Conservation (phyloP, 2,888 invertebrate species). For the Thereva nobilitata region DNA sequence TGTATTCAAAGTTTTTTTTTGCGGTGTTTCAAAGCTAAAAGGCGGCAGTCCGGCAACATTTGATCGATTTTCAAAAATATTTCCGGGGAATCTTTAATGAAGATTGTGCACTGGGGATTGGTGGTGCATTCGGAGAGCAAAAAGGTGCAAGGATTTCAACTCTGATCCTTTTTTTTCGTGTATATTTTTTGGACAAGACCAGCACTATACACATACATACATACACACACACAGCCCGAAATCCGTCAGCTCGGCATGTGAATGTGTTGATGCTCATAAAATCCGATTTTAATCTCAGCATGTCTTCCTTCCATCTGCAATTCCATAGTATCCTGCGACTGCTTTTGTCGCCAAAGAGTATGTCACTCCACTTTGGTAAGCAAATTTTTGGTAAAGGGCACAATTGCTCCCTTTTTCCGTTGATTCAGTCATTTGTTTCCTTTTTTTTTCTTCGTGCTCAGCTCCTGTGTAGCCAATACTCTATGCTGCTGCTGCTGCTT, state of each 20-base stretch:
- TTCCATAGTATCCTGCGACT: slow-evolving; percentile 12
- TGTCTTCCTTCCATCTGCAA: slow-evolving; percentile 33
- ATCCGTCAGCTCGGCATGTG: slow-evolving; percentile 14
- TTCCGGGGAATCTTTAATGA: too few relatives aligned
- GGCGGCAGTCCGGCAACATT: too few relatives aligned
- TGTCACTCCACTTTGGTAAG: slow-evolving; percentile 32
- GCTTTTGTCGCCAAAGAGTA: slow-evolving; percentile 32
- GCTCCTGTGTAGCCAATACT: slow-evolving; percentile 2
- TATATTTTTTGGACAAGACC: too few relatives aligned
- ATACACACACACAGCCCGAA: neutral
- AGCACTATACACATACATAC: too few relatives aligned
- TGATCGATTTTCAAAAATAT: too few relatives aligned
- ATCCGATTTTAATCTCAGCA: slow-evolving; percentile 33
- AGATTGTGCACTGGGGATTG: too few relatives aligned
- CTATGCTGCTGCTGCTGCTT: slow-evolving; percentile 15
- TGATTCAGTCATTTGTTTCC: slow-evolving; percentile 36
- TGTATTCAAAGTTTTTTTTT: too few relatives aligned
- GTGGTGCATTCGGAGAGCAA: too few relatives aligned
- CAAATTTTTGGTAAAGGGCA: slow-evolving; percentile 32
- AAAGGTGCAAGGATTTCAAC: too few relatives aligned
- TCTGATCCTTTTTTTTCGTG: too few relatives aligned
- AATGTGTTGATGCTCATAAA: slow-evolving; percentile 24
- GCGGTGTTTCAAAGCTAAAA: too few relatives aligned
- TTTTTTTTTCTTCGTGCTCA: slow-evolving; percentile 9
- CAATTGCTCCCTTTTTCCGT: slow-evolving; percentile 35